phyloP scores from a whole-genome alignment of 1,140 invertebrate species.

The Teleopsis dalmanni region DNA sequence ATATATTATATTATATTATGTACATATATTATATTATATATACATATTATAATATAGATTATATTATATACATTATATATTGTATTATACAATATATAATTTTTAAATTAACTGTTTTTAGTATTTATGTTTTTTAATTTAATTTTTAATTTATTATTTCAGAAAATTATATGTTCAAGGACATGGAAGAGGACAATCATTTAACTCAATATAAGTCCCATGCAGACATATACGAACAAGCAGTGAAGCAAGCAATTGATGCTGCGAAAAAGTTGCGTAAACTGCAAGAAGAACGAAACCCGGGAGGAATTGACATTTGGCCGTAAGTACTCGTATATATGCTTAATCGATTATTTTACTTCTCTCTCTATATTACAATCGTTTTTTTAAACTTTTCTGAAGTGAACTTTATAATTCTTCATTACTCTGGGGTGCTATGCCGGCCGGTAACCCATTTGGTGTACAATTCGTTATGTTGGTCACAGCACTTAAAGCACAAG shows the following conservation, averaged over 20 bases:
- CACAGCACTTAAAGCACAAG: slow-evolving; percentile 77
- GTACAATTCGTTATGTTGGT: slow-evolving; percentile 90
- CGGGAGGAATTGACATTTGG: slow-evolving; percentile 58
- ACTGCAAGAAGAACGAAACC: slow-evolving; percentile 58
- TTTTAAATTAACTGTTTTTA: background rate
- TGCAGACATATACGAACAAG: slow-evolving; percentile 24
- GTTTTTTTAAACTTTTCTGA: slow-evolving; percentile 18
- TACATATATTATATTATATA: too few relatives aligned
- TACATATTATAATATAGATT: background rate
- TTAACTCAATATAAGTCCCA: slow-evolving; percentile 21
- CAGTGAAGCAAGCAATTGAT: slow-evolving; percentile 57
- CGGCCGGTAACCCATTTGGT: slow-evolving; percentile 71
- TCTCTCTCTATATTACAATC: background rate
- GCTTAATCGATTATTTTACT: background rate
- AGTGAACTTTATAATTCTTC: slow-evolving; percentile 18
- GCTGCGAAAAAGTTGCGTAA: slow-evolving; percentile 66
- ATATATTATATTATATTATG: too few relatives aligned
- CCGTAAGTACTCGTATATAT: slow-evolving; percentile 42
- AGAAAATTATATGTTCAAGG: slow-evolving; percentile 6
- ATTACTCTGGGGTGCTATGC: slow-evolving; percentile 42
- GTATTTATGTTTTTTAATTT: background rate
- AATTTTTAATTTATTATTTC: background rate
- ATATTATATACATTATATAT: background rate
- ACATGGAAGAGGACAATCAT: slow-evolving; percentile 2
- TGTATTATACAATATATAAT: background rate